Percentiles rank a stretch among this genome's conserved stretches.
phyloP scores from a whole-genome alignment of 2,888 invertebrate species.

The Limnephilus rhombicus region DNA sequence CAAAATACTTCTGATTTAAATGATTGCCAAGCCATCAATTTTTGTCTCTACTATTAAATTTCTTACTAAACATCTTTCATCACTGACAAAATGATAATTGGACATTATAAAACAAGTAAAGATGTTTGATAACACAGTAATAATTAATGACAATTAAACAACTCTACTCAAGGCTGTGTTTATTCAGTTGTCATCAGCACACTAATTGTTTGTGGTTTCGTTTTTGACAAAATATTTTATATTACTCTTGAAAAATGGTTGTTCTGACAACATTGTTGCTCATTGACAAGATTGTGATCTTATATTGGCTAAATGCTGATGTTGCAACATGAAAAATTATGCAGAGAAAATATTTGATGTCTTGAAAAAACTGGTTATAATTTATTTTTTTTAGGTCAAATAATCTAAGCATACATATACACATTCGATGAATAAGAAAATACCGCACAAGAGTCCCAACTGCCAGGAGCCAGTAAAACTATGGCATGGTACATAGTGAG shows the following conservation, averaged over 20 bases:
- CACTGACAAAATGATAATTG: not conserved
- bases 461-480: no score
- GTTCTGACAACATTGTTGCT: not conserved
- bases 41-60: no score
- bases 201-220: not conserved
- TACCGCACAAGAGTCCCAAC: no score
- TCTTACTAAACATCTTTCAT: not conserved
- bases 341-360: not conserved
- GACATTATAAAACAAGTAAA: slow-evolving; percentile 11
- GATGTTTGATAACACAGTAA: not conserved
- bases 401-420: no score
- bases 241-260: not conserved
- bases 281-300: not conserved
- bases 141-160: not conserved
- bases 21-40: no score
- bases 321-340: not conserved
- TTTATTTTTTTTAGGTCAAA: not conserved
- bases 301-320: not conserved
- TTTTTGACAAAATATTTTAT: not conserved
- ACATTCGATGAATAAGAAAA: no score
- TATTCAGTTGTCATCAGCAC: not conserved
- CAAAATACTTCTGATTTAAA: no score
- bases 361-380: not conserved
- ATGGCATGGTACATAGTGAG: no score
- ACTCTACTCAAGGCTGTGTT: not conserved